phyloP scores from a whole-genome alignment of 2,113 vertebrate species.

The Bufo bufo region DNA sequence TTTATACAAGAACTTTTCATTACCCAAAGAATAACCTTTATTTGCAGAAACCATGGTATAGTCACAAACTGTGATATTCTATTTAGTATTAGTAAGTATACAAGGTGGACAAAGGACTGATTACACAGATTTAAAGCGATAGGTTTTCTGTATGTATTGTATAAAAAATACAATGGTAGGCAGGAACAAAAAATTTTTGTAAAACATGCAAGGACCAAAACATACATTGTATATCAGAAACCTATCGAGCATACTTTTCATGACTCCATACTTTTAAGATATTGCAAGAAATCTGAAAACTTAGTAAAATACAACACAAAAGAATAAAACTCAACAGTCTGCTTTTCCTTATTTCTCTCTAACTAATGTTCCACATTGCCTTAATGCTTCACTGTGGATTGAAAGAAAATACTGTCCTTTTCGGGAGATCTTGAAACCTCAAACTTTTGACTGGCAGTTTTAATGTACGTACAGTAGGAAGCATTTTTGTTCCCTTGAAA shows the following conservation, averaged over 20 bases:
- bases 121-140: not conserved
- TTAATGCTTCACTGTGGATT: not conserved
- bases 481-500: not conserved
- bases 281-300: not conserved
- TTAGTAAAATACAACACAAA: not conserved
- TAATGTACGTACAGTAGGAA: not conserved
- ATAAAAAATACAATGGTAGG: not conserved
- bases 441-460: not conserved
- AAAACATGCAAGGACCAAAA: not conserved
- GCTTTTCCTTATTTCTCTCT: not conserved
- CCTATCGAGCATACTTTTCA: not conserved
- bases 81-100: not conserved
- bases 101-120: not conserved
- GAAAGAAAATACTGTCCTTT: not conserved
- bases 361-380: slow-evolving; percentile 27
- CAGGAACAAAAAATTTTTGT: not conserved
- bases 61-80: not conserved
- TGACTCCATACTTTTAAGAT: not conserved
- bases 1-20: not conserved
- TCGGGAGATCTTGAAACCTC: not conserved
- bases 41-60: not conserved
- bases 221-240: not conserved
- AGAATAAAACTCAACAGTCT: not conserved
- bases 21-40: not conserved
- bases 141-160: not conserved